Percentiles rank a stretch among this genome's conserved stretches.
Evolutionary conservation across 1,140 invertebrate species (phyloP).

Genomic region (Aphis gossypii): DNA sequence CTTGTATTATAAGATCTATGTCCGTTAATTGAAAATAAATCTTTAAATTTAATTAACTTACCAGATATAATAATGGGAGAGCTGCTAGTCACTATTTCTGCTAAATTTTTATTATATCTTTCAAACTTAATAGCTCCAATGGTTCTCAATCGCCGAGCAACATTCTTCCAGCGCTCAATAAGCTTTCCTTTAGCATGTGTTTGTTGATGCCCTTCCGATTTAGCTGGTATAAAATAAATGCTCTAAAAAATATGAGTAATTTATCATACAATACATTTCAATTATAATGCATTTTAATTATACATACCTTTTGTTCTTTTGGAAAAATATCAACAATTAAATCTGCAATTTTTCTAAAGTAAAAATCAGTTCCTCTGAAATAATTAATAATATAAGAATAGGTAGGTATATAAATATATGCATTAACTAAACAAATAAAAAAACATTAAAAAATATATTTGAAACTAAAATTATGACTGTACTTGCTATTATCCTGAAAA

Average conservation of each 20-base stretch:
- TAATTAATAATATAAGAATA: neutral
- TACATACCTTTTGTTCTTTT: neutral
- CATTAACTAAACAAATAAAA: neutral
- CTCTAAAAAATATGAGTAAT: neutral
- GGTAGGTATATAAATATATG: too few relatives aligned
- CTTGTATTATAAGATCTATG: too few relatives aligned
- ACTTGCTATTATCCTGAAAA: neutral
- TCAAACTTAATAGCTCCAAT: neutral
- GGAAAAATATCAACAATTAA: neutral
- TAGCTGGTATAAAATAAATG: neutral
- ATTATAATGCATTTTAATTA: neutral
- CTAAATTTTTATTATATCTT: neutral
- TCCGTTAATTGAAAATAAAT: neutral
- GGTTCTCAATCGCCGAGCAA: neutral
- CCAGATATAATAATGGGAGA: neutral
- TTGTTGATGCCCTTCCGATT: neutral
- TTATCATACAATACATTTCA: neutral
- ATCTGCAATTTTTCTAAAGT: neutral
- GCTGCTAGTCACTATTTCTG: neutral
- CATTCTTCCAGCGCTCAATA: neutral
- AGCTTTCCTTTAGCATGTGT: neutral
- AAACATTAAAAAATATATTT: neutral
- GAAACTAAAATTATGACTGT: neutral
- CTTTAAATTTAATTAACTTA: neutral
- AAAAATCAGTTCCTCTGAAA: neutral